Evolutionary conservation across 2,888 invertebrate genomes (phyloP), one percentile per base, ranked within the genome.

Genomic region (Apotomis capreana): DNA sequence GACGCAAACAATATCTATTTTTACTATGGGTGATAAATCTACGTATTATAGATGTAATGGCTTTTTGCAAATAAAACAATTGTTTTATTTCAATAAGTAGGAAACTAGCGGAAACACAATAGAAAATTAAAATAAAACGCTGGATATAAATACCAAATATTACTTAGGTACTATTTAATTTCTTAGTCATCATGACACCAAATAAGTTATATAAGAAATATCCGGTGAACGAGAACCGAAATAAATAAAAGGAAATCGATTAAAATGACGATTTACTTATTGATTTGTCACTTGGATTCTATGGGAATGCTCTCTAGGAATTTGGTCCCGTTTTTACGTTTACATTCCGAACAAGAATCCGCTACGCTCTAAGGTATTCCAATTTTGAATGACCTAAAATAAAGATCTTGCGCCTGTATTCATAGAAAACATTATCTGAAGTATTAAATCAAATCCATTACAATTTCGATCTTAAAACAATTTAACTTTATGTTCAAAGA

Each of bases 221-320:
- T 36, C 46, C 46, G 36, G 26, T n/a, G 26, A 44, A 15, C 12
- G 44, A 55, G 46, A 55, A 44, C 55, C 26, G 55, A 46, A 36
- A 46, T 77, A 78, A 79, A 69, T 73, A 74, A 73, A 74, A 75
- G 69, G 70, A 74, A 74, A 70, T 70, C 70, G 68, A 74, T 74
- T 74, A 67, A 67, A 74, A 64, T 67, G 8, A 65, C 57, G 62
- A 62, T 46, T 52, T 70, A 26, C 40, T 57, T 70, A 64, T 65
- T 70, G 68, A 83, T 79, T 84, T 83, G 85, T 86, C 84, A 86
- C 82, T 78, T 78, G 76, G 81, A 78, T 76, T 84, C 82, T 80
- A 81, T 82, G 84, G 83, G 85, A 91, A 91, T 91, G 88, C 87
- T 90, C 90, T 90, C 84, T 79, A 79, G 81, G 84, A 87, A 84